phyloP scores from a whole-genome alignment of 1,140 invertebrate species.

The Battus philenor region DNA sequence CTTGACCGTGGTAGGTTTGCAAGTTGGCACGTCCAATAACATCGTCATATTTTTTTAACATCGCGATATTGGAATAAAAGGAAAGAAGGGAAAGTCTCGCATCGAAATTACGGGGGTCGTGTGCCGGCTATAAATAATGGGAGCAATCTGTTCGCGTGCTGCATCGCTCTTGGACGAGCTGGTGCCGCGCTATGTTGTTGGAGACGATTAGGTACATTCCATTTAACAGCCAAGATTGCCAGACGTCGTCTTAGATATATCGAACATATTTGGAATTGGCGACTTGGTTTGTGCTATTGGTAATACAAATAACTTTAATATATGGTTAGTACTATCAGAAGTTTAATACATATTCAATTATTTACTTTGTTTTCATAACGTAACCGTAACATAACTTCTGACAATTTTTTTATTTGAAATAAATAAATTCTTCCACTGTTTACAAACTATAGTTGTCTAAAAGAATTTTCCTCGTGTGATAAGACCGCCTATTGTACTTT shows the following conservation, averaged over 20 bases:
- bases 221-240: slow-evolving; percentile 24
- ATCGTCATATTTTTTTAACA: slow-evolving; percentile 71
- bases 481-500: too few species aligned
- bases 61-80: slow-evolving; percentile 63
- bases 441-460: too few species aligned
- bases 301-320: too few species aligned
- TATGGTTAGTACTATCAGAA: too few species aligned
- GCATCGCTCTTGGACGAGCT: slow-evolving; percentile 15
- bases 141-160: slow-evolving; percentile 56
- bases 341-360: too few species aligned
- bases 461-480: too few species aligned
- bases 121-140: slow-evolving; percentile 64
- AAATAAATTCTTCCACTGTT: too few species aligned
- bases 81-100: slow-evolving; percentile 53
- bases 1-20: slow-evolving; percentile 46
- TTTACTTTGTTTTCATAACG: too few species aligned
- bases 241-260: slow-evolving; percentile 5
- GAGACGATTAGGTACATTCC: slow-evolving; percentile 28
- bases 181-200: slow-evolving; percentile 25
- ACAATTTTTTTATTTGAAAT: too few species aligned
- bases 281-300: slow-evolving; percentile 6
- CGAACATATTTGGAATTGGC: slow-evolving; percentile 2
- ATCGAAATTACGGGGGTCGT: slow-evolving; percentile 60
- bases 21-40: slow-evolving; percentile 59
- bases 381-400: too few species aligned